Conservation (phyloP, 2,797 vertebrate genomes). For the Rhodeus uyekii region DNA sequence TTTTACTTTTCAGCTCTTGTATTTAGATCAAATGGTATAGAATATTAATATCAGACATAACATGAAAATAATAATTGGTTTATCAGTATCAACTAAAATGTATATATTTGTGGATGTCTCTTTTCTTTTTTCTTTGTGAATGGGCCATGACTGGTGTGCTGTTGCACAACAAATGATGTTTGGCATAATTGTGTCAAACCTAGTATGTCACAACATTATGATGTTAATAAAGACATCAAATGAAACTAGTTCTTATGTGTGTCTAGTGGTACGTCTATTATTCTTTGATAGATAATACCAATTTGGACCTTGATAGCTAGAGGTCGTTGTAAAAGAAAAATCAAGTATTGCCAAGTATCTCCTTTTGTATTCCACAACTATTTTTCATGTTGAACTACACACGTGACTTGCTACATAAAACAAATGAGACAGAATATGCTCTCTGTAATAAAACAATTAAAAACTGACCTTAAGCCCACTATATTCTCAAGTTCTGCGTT, state of each 20-base stretch:
- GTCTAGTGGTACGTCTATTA: neutral
- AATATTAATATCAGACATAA: neutral
- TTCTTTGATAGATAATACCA: neutral
- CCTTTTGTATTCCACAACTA: neutral
- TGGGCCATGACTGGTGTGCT: neutral
- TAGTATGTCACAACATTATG: neutral
- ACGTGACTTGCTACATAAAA: neutral
- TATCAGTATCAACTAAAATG: neutral
- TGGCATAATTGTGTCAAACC: neutral
- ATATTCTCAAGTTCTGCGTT: neutral
- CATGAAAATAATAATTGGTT: neutral
- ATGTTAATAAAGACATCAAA: constrained; percentile 6
- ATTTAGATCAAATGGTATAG: neutral
- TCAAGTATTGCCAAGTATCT: neutral
- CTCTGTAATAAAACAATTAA: neutral
- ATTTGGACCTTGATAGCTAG: neutral
- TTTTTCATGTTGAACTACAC: neutral
- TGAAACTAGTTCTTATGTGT: neutral
- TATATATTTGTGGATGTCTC: neutral
- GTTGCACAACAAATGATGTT: neutral
- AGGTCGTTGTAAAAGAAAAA: neutral
- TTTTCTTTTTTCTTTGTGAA: neutral
- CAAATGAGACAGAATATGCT: neutral
- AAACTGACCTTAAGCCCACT: neutral
- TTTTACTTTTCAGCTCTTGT: neutral